phyloP scores from a whole-genome alignment of 2,888 invertebrate species.

The Eulithis testata region DNA sequence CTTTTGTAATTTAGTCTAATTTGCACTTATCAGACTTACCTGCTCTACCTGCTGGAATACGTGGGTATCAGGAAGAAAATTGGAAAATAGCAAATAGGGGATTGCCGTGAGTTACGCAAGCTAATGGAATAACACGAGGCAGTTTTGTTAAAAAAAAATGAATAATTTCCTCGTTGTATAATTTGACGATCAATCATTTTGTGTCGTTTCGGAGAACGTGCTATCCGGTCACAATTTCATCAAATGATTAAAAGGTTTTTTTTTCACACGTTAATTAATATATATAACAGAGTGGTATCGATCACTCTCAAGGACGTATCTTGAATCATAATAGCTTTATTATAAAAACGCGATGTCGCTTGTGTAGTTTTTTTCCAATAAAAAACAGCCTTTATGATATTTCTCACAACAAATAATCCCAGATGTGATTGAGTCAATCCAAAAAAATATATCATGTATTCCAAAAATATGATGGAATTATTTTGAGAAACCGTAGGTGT shows the following conservation, averaged over 20 bases:
- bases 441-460: neutral
- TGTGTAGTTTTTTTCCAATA: no score
- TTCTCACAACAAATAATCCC: no score
- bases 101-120: conserved; percentile 35
- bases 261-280: neutral
- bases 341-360: no score
- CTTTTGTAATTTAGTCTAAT: conserved; percentile 31
- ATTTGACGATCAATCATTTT: conserved; percentile 29
- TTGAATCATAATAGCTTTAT: neutral
- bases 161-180: conserved; percentile 29
- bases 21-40: conserved; percentile 29
- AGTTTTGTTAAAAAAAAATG: conserved; percentile 29
- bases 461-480: neutral
- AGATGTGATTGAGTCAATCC: no score
- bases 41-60: conserved; percentile 23
- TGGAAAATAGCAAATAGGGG: conserved; percentile 32
- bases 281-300: neutral
- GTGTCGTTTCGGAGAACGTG: conserved; percentile 24
- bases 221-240: conserved; percentile 15
- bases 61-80: conserved; percentile 24
- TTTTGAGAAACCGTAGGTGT: neutral
- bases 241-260: conserved; percentile 3
- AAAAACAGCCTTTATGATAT: no score
- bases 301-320: neutral
- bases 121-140: conserved; percentile 22